Conservation (phyloP, 2,797 vertebrate genomes). For the Caiman crocodilus region DNA sequence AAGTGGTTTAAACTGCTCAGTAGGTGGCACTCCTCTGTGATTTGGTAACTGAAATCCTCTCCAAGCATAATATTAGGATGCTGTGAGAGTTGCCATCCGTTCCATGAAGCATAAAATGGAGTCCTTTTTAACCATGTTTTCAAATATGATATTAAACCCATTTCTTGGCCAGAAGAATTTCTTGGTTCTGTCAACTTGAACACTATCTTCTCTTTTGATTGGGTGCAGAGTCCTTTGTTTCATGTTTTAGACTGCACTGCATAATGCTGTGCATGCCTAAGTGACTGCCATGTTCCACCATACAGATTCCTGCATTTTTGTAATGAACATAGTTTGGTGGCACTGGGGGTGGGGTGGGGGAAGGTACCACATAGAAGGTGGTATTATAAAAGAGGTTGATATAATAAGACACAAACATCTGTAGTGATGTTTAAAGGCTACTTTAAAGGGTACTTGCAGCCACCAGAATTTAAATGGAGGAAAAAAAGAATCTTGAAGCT, state of each 20-base stretch:
- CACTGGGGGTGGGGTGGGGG: neutral
- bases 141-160: constrained; percentile 39
- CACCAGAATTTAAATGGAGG: neutral
- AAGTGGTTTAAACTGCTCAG: constrained; percentile 54
- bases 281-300: neutral
- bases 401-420: neutral
- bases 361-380: neutral
- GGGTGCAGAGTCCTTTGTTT: neutral
- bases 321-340: neutral
- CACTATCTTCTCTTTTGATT: neutral
- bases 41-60: constrained; percentile 52
- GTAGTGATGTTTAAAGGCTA: neutral
- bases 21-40: constrained; percentile 63
- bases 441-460: neutral
- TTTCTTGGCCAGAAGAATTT: constrained; percentile 34
- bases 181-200: neutral
- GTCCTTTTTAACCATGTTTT: neutral
- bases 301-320: neutral
- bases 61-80: constrained; percentile 59
- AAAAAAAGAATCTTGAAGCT: neutral
- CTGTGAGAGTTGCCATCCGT: constrained; percentile 69
- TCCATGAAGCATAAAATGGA: constrained; percentile 54
- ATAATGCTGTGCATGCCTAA: neutral
- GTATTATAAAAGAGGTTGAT: neutral
- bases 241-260: neutral